Evolutionary conservation across 2,113 vertebrate species (phyloP).

Genomic region (Myrmecobius fasciatus): DNA sequence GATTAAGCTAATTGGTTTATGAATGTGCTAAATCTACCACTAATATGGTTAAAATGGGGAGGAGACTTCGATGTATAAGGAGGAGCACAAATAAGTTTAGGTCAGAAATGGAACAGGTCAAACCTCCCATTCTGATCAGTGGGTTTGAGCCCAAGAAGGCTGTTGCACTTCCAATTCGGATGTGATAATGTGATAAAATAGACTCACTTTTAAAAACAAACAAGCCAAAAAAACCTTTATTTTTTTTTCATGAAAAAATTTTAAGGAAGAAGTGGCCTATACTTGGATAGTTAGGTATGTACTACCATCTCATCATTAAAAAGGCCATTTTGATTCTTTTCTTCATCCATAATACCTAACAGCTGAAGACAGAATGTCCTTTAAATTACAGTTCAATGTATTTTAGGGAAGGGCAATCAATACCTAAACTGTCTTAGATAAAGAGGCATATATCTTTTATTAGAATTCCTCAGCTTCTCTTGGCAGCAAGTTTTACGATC

Average conservation of each 20-base stretch:
- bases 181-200: background rate
- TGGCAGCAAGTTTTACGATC: background rate
- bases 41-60: background rate
- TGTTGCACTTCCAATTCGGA: background rate
- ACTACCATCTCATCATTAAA: conserved; percentile 19
- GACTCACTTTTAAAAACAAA: background rate
- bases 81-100: background rate
- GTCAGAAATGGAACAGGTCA: background rate
- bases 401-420: conserved; percentile 3
- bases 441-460: conserved; percentile 23
- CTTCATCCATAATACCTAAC: conserved; percentile 36
- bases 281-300: conserved; percentile 21
- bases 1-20: background rate
- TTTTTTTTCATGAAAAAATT: background rate
- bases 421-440: conserved; percentile 16
- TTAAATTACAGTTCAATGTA: conserved; percentile 30
- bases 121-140: background rate
- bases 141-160: background rate
- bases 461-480: conserved; percentile 16
- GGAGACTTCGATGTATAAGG: background rate
- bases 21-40: background rate
- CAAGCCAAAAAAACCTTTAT: too few species aligned
- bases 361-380: background rate
- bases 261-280: conserved; percentile 7
- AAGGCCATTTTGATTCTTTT: conserved; percentile 50